Evolutionary conservation across 1,140 invertebrate species (phyloP).

Genomic region (Lepidurus couesii): DNA sequence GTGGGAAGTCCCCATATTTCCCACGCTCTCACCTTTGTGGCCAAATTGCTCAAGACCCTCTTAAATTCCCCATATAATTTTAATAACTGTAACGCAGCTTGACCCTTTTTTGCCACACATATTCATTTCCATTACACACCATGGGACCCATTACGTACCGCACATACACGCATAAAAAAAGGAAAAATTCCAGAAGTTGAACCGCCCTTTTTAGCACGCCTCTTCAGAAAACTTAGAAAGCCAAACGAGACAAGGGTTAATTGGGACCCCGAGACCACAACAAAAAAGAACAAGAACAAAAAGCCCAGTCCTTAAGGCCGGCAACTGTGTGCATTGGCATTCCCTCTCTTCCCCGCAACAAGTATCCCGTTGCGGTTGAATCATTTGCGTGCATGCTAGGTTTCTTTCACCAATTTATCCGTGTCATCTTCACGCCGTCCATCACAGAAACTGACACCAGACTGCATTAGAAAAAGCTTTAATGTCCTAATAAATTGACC

Average conservation of each 20-base stretch:
- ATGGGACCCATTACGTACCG: neutral
- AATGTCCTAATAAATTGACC: neutral
- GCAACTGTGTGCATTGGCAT: neutral
- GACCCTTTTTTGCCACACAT: constrained; percentile 4
- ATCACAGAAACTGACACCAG: neutral
- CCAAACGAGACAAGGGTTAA: neutral
- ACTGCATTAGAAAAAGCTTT: constrained; percentile 1
- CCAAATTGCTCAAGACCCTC: constrained; percentile 1
- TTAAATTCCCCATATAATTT: neutral
- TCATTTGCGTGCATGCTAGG: neutral
- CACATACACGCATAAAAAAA: neutral
- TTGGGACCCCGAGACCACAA: neutral
- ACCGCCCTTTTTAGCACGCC: no score
- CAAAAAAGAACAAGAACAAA: no score
- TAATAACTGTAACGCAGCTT: neutral
- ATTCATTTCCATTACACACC: constrained; percentile 3
- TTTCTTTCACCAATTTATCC: neutral
- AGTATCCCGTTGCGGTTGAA: neutral
- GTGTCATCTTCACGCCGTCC: neutral
- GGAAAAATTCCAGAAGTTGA: neutral
- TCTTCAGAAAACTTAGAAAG: neutral
- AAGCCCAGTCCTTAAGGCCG: neutral
- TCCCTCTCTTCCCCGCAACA: neutral
- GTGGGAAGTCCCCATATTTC: neutral
- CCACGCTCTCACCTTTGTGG: constrained; percentile 13